Evolutionary conservation across 2,113 vertebrate species (phyloP).

Genomic region (Coregonus clupeaformis): DNA sequence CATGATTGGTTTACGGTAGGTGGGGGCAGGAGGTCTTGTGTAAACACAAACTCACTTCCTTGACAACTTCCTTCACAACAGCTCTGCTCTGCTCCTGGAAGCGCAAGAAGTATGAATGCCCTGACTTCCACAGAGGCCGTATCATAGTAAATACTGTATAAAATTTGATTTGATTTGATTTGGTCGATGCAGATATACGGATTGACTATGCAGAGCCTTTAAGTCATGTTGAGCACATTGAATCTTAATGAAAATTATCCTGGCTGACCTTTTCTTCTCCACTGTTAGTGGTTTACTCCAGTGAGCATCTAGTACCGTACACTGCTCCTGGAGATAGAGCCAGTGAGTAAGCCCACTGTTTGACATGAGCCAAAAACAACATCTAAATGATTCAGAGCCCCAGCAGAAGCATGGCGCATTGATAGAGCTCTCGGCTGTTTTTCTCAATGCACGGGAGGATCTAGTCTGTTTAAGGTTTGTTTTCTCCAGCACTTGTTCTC

Average conservation of each 20-base stretch:
- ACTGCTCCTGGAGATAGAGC: conserved; percentile 14
- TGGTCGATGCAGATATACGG: no score
- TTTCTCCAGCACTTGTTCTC: neutral
- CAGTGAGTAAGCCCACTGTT: conserved; percentile 23
- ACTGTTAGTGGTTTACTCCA: conserved; percentile 10
- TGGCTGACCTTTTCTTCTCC: conserved; percentile 22
- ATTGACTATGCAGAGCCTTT: no score
- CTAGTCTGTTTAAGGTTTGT: neutral
- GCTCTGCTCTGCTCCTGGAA: no score
- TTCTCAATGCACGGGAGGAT: neutral
- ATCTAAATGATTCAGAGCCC: conserved; percentile 32
- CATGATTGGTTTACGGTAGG: no score
- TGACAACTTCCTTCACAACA: no score
- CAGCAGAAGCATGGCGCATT: conserved; percentile 18
- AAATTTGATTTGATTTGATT: no score
- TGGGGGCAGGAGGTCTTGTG: no score
- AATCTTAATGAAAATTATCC: conserved; percentile 28
- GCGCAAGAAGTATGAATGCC: no score
- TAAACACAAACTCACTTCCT: no score
- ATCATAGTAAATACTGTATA: no score
- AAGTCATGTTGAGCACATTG: no score
- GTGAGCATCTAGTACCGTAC: neutral
- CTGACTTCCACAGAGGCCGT: no score
- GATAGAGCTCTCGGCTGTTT: conserved; percentile 14
- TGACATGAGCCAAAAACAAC: conserved; percentile 30